Evolutionary conservation across 2,888 invertebrate genomes (phyloP).

Genomic region (Caenorhabditis sinica): DNA sequence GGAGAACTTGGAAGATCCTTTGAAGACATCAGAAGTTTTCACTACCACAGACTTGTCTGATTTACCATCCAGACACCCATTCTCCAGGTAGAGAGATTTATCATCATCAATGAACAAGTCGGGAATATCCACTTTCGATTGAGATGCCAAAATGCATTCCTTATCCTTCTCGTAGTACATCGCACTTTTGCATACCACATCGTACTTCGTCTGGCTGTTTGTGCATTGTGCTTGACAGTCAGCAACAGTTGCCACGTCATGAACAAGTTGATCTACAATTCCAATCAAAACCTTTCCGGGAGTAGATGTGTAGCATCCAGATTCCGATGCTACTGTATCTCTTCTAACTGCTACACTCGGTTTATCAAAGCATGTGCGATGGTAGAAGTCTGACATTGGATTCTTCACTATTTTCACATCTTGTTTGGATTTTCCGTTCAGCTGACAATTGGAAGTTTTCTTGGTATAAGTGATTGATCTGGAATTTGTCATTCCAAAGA

Average conservation of each 20-base stretch:
- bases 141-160: slow-evolving; percentile 78
- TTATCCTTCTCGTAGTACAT: slow-evolving; percentile 78
- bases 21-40: slow-evolving; percentile 63
- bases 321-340: slow-evolving; percentile 43
- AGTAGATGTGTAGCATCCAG: slow-evolving; percentile 57
- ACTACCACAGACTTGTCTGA: slow-evolving; percentile 59
- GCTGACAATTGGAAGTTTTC: slow-evolving; percentile 64
- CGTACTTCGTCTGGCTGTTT: slow-evolving; percentile 67
- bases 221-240: slow-evolving; percentile 73
- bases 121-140: slow-evolving; percentile 72
- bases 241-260: slow-evolving; percentile 68
- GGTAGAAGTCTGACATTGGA: slow-evolving; percentile 70
- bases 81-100: slow-evolving; percentile 75
- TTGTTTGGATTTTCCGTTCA: slow-evolving; percentile 68
- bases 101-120: slow-evolving; percentile 78
- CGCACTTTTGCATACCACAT: slow-evolving; percentile 75
- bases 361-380: slow-evolving; percentile 67
- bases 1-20: slow-evolving; percentile 58
- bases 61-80: slow-evolving; percentile 65
- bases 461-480: slow-evolving; percentile 67
- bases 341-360: slow-evolving; percentile 45
- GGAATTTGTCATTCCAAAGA: slow-evolving; percentile 17
- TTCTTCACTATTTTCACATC: slow-evolving; percentile 63
- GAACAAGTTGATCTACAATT: slow-evolving; percentile 77
- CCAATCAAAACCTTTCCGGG: slow-evolving; percentile 74